Evolutionary conservation across 2,113 vertebrate species (phyloP).

Genomic region (Cepphus grylle): DNA sequence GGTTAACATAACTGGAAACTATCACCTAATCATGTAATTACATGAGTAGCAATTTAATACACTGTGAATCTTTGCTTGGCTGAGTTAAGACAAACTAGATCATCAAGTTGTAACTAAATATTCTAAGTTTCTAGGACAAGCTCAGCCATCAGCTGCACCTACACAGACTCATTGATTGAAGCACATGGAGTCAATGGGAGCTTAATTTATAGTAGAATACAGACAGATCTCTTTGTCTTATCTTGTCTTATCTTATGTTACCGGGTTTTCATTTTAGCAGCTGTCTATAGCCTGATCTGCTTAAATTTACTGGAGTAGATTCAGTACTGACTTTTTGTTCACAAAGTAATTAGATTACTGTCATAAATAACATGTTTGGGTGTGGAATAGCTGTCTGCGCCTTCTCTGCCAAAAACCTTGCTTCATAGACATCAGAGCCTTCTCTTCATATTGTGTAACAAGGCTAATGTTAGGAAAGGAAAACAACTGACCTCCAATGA

Average conservation of each 20-base stretch:
- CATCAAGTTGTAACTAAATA: not conserved
- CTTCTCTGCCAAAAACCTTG: not conserved
- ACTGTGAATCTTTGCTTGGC: not conserved
- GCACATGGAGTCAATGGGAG: not conserved
- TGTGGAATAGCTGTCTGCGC: not conserved
- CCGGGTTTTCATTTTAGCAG: not conserved
- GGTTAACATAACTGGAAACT: not conserved
- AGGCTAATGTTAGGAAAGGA: not conserved
- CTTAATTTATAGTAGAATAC: not conserved
- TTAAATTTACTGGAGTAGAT: not conserved
- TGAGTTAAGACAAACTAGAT: not conserved
- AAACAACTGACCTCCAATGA: not conserved
- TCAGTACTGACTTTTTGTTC: not conserved
- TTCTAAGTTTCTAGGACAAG: not conserved
- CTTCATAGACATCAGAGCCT: not conserved
- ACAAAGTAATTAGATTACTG: not conserved
- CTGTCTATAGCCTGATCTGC: not conserved
- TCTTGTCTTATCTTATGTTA: not conserved
- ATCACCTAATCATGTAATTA: not conserved
- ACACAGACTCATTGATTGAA: not conserved
- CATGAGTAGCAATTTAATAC: constrained; percentile 3
- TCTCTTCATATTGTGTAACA: not conserved
- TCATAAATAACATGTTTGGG: not conserved
- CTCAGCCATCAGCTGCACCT: not conserved
- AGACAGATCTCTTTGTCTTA: not conserved